phyloP scores from a whole-genome alignment of 2,797 vertebrate species.

The Pantherophis vulpinus region DNA sequence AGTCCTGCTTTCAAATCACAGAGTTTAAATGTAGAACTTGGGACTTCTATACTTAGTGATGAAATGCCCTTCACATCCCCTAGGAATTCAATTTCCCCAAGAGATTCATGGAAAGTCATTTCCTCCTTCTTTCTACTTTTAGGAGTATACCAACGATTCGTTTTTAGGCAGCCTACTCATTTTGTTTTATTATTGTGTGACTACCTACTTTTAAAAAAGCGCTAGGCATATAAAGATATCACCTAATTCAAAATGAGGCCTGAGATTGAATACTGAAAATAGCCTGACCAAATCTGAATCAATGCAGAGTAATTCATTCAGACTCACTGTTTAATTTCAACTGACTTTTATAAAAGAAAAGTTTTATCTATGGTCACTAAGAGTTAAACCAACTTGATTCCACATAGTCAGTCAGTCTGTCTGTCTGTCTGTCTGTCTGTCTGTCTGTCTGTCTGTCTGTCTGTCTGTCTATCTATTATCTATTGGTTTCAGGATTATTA shows the following conservation, averaged over 20 bases:
- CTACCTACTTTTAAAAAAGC: not conserved
- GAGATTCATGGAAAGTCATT: not conserved
- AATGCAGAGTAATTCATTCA: not conserved
- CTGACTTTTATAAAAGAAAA: not conserved
- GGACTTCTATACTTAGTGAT: not conserved
- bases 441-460: too few species aligned
- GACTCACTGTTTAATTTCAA: not conserved
- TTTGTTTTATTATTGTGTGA: not conserved
- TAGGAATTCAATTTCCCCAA: not conserved
- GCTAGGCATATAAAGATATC: not conserved
- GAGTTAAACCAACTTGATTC: not conserved
- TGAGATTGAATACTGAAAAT: not conserved
- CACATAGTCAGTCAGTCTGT: not conserved
- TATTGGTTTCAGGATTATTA: not conserved
- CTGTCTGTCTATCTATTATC: too few species aligned
- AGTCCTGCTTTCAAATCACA: not conserved
- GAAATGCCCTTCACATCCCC: not conserved
- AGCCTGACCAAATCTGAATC: not conserved
- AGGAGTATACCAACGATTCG: not conserved
- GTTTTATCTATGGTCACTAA: not conserved
- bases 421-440: too few species aligned
- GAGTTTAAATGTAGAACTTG: not conserved
- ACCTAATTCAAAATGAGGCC: not conserved
- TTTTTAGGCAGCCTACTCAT: not conserved
- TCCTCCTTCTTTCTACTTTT: not conserved